Evolutionary conservation across 2,797 vertebrate genomes (phyloP), one percentile per base, ranked within the genome.

Genomic region (Scolopax rusticola): DNA sequence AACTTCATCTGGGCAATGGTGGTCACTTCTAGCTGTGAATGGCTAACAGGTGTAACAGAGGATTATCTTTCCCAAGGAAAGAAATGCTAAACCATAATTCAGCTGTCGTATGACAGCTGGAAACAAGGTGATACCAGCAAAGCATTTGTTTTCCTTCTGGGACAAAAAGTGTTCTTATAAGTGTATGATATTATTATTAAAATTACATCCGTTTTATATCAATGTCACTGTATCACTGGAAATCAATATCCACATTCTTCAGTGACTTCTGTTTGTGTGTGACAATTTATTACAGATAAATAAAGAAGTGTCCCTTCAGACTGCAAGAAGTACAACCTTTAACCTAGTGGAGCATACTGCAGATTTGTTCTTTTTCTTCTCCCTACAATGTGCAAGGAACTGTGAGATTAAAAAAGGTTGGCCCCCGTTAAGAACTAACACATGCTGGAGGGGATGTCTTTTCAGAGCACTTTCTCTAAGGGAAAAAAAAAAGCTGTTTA

Each of bases 171-270:
- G 21, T 64, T 87, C 30, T 36, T 79, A 14, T 63, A 93, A 83
- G 25, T 36, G 40, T 91, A 71, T 91, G 40, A 59, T 84, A 76
- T 60, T 90, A 89, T 38, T 74, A 86, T 74, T 74, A 71, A 87
- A 89, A 93, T 88, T 88, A 30, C 15, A 63, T 93, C 54, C 1
- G 2, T 73, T 97, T 94, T 79, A 38, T 86, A 43, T 82, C 85
- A 92, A 48, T 84, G 69, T 71, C 83, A 64, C 17, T 71, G 0
- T 84, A 76, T 92, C 93, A 91, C 84, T 91, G 69, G 87, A 88
- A 93, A 90, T 97, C 82, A 86, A 88, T 96, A 79, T 27, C 76
- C 69, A 86, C 65, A 69, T 84, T 88, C 82, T 90, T 76, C 63
- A 81, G 54, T 81, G 81, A 90, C 65, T 90, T 95, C 64, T 86